Evolutionary conservation across 2,888 invertebrate genomes (phyloP).

Genomic region (Pegoplata infirma): DNA sequence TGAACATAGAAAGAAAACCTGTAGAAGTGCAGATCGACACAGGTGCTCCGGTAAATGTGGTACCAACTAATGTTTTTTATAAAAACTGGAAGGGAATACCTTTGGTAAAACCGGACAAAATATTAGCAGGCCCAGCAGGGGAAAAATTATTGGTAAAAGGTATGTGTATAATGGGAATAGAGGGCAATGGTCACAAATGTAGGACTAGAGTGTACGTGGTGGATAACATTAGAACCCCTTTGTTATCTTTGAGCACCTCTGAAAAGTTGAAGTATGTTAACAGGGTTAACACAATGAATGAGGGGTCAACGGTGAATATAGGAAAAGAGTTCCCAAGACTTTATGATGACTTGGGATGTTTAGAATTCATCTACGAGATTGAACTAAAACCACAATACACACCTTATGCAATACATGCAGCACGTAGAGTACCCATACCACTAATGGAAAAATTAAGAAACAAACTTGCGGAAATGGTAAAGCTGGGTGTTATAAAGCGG

Average conservation of each 20-base stretch:
- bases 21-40: conserved; percentile 8
- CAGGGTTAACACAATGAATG: no score
- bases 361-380: not conserved
- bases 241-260: not conserved
- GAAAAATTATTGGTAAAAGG: not conserved
- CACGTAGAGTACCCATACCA: conserved; percentile 5
- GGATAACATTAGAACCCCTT: not conserved
- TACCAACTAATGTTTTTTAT: no score
- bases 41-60: conserved; percentile 19
- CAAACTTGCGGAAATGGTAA: not conserved
- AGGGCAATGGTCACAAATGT: no score
- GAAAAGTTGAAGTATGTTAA: not conserved
- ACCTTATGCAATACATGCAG: not conserved
- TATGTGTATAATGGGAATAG: not conserved
- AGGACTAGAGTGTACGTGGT: not conserved
- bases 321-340: no score
- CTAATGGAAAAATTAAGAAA: not conserved
- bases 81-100: no score
- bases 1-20: not conserved
- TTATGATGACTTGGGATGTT: no score
- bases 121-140: not conserved
- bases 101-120: not conserved
- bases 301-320: no score
- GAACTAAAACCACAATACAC: not conserved
- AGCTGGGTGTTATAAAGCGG: not conserved